Conservation (phyloP, 2,113 vertebrate genomes). For the Paramisgurnus dabryanus region DNA sequence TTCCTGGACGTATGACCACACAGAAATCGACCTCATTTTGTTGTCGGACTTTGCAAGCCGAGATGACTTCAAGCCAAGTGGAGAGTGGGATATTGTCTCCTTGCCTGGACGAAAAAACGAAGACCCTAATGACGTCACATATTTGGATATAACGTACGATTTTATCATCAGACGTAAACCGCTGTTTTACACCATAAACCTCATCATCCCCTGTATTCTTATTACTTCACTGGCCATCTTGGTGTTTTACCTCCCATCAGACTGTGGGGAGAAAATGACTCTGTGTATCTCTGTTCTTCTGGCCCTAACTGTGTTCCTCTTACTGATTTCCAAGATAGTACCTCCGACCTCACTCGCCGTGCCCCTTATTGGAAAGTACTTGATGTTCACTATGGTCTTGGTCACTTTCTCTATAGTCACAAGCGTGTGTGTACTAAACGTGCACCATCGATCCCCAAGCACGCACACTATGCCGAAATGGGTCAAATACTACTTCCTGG, state of each 20-base stretch:
- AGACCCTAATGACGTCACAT: constrained; percentile 74
- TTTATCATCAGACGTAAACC: constrained; percentile 81
- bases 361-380: constrained; percentile 80
- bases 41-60: constrained; percentile 77
- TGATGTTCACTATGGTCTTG: constrained; percentile 82
- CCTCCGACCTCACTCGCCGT: constrained; percentile 80
- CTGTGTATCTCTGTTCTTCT: constrained; percentile 80
- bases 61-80: constrained; percentile 81
- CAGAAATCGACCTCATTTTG: constrained; percentile 79
- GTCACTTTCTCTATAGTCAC: constrained; percentile 84
- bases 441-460: constrained; percentile 81
- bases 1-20: constrained; percentile 82
- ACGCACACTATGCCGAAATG: constrained; percentile 80
- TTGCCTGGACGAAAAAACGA: constrained; percentile 80
- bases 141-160: constrained; percentile 81
- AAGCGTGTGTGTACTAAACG: constrained; percentile 79
- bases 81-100: constrained; percentile 81
- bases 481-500: constrained; percentile 76
- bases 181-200: constrained; percentile 81
- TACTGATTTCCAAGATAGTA: constrained; percentile 83
- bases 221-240: constrained; percentile 81
- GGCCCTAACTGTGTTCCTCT: constrained; percentile 80
- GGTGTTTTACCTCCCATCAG: constrained; percentile 81
- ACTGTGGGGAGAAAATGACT: constrained; percentile 82
- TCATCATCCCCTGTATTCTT: constrained; percentile 80